phyloP scores from a whole-genome alignment of 2,113 vertebrate species.

The Natator depressus region DNA sequence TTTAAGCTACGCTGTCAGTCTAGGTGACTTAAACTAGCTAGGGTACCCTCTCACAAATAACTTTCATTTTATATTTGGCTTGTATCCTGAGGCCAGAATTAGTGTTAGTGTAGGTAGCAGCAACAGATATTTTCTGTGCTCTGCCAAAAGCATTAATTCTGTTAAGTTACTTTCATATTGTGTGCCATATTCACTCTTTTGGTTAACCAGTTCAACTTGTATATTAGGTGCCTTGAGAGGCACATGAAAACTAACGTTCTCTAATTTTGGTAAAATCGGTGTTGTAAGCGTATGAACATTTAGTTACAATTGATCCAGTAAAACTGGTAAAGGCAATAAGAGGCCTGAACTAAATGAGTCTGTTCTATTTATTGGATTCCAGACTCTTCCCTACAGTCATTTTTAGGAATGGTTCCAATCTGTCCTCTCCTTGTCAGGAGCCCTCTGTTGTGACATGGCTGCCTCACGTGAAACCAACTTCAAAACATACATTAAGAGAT shows the following conservation, averaged over 20 bases:
- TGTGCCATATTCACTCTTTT: neutral
- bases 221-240: neutral
- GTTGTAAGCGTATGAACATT: neutral
- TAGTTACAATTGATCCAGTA: neutral
- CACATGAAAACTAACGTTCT: neutral
- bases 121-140: neutral
- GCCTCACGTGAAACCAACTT: fast-evolving
- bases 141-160: neutral
- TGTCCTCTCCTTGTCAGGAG: fast-evolving
- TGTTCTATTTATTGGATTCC: neutral
- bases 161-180: neutral
- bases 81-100: neutral
- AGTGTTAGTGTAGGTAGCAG: neutral
- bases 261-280: neutral
- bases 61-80: neutral
- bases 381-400: neutral
- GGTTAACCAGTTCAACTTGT: neutral
- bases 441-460: fast-evolving
- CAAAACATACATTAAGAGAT: fast-evolving
- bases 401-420: neutral
- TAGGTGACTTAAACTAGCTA: neutral
- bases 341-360: neutral
- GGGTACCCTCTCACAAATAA: neutral
- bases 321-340: neutral
- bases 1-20: neutral